These are phyloP conservation scores for Larimichthys polyactis DNA, from an alignment of 2,113 vertebrate species.

Conservation along the genomic window DNA sequence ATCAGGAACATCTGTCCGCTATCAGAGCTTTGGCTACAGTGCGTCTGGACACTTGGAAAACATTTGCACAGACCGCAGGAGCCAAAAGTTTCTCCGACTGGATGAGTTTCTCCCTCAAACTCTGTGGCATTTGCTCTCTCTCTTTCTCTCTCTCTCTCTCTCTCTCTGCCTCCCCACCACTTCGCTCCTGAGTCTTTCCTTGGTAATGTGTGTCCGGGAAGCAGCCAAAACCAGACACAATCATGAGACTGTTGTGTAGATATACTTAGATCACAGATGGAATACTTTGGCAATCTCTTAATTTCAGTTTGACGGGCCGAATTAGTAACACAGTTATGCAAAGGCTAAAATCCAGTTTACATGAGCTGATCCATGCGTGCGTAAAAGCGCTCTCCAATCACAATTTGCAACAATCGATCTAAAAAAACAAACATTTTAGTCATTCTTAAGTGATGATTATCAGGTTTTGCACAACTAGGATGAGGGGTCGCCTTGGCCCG, in stretches of 20 bases:
- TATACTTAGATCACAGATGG: constrained; percentile 30
- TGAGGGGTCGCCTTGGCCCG: not conserved
- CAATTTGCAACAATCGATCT: not conserved
- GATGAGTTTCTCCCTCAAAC: constrained; percentile 58
- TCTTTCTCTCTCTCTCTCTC: not conserved
- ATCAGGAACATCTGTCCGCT: constrained; percentile 80
- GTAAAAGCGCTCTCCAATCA: constrained; percentile 30
- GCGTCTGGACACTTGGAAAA: constrained; percentile 79
- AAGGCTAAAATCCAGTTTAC: not conserved
- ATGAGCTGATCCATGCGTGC: not conserved
- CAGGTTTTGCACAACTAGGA: not conserved
- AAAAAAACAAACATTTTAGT: not conserved
- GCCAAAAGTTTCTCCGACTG: constrained; percentile 68
- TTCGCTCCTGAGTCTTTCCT: constrained; percentile 27
- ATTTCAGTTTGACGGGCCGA: not conserved
- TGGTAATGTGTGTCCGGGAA: constrained; percentile 51
- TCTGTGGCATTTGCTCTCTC: constrained; percentile 53
- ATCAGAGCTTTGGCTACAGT: constrained; percentile 75
- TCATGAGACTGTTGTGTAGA: not conserved
- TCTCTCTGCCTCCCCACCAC: not conserved
- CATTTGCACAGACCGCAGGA: constrained; percentile 77
- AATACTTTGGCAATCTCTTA: not conserved
- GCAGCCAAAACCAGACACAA: constrained; percentile 42
- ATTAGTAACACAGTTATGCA: not conserved
- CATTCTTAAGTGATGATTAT: not conserved